These are phyloP conservation scores for Hyposmocoma kahamanoa DNA, from an alignment of 1,140 invertebrate species.

Conservation along the genomic window DNA sequence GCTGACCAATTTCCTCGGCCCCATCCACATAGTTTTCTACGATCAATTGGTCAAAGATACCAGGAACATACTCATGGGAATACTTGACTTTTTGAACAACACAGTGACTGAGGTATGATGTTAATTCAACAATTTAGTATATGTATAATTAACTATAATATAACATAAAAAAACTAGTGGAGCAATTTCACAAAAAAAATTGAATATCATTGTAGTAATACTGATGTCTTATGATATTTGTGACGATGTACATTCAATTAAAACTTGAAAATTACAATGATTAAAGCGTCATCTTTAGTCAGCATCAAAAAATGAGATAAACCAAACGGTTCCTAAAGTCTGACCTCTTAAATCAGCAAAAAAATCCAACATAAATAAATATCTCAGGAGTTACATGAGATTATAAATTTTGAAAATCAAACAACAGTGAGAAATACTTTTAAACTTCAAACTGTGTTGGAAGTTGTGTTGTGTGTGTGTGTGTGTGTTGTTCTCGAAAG, in stretches of 20 bases:
- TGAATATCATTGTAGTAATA: too few species aligned
- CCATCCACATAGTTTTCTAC: constrained; percentile 81
- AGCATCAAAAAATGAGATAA: not conserved
- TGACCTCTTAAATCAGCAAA: too few species aligned
- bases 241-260: too few species aligned
- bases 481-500: not conserved
- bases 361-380: too few species aligned
- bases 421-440: too few species aligned
- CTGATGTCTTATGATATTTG: too few species aligned
- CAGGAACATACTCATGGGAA: constrained; percentile 71
- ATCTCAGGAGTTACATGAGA: too few species aligned
- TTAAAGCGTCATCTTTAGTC: too few species aligned
- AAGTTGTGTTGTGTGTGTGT: not conserved
- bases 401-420: too few species aligned
- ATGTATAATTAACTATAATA: not conserved
- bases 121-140: not conserved
- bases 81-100: constrained; percentile 78
- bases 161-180: not conserved
- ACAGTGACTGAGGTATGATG: constrained; percentile 42
- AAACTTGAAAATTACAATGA: too few species aligned
- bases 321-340: not conserved
- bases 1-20: constrained; percentile 80
- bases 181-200: not conserved
- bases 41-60: constrained; percentile 79
- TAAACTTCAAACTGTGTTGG: not conserved